phyloP scores from a whole-genome alignment of 2,113 vertebrate genomes.

The Poecilia latipinna region DNA sequence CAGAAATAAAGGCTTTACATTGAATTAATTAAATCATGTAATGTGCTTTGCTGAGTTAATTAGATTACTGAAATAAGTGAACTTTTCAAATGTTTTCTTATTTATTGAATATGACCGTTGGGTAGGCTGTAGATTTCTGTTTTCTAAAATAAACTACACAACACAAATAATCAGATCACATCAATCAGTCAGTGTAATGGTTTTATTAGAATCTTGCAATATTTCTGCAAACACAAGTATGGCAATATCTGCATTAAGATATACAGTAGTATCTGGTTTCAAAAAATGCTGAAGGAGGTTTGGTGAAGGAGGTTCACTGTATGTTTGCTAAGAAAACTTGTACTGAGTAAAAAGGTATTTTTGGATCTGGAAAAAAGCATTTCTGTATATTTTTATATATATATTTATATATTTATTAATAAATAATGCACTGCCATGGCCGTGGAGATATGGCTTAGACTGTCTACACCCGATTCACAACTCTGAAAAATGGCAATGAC shows the following conservation, averaged over 20 bases:
- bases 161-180: constrained; percentile 10
- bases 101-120: not conserved
- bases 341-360: constrained; percentile 76
- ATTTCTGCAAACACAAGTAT: constrained; percentile 83
- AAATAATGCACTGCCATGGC: constrained; percentile 72
- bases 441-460: constrained; percentile 80
- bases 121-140: not conserved
- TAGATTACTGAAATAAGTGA: no score
- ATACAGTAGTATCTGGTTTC: constrained; percentile 76
- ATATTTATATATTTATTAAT: constrained; percentile 52
- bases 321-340: constrained; percentile 76
- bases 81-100: no score
- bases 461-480: constrained; percentile 65
- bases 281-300: constrained; percentile 71
- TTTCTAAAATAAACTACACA: not conserved
- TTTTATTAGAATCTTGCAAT: constrained; percentile 84
- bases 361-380: constrained; percentile 53
- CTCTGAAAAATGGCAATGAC: constrained; percentile 51
- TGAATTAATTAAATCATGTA: no score
- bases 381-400: not conserved
- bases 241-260: constrained; percentile 82
- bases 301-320: constrained; percentile 64
- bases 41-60: not conserved
- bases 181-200: constrained; percentile 58
- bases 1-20: no score